phyloP scores from a whole-genome alignment of 2,797 vertebrate genomes.

The Catostomus latipinnis region DNA sequence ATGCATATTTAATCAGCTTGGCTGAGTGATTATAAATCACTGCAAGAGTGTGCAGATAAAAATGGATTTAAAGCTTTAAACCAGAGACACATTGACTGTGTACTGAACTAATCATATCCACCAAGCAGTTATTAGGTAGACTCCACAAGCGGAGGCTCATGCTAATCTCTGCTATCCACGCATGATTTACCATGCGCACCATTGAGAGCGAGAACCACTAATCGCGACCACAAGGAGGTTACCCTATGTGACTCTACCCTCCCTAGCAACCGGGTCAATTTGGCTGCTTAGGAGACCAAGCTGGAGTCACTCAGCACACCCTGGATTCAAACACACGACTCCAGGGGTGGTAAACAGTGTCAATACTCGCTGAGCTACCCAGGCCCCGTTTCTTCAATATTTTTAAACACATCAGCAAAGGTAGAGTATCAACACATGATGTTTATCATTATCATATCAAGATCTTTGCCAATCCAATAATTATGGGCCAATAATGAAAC shows the following conservation, averaged over 20 bases:
- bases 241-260: no score
- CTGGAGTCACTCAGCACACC: no score
- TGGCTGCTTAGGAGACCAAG: no score
- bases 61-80: slow-evolving; percentile 67
- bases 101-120: slow-evolving; percentile 63
- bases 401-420: not conserved
- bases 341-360: no score
- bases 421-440: not conserved
- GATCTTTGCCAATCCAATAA: not conserved
- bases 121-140: slow-evolving; percentile 16
- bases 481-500: not conserved
- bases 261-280: no score
- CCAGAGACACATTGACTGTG: slow-evolving; percentile 52
- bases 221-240: no score
- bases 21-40: slow-evolving; percentile 44
- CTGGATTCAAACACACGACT: no score
- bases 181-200: no score
- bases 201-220: no score
- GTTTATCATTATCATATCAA: not conserved
- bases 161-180: no score
- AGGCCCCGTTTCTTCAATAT: not conserved
- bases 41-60: slow-evolving; percentile 42
- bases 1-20: slow-evolving; percentile 60
- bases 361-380: no score
- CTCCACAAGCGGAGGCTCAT: no score